A percentile compares a stretch with the other conserved stretches of the same genome.
phyloP scores from a whole-genome alignment of 2,113 vertebrate species.

The Thalassarche chlororhynchos region DNA sequence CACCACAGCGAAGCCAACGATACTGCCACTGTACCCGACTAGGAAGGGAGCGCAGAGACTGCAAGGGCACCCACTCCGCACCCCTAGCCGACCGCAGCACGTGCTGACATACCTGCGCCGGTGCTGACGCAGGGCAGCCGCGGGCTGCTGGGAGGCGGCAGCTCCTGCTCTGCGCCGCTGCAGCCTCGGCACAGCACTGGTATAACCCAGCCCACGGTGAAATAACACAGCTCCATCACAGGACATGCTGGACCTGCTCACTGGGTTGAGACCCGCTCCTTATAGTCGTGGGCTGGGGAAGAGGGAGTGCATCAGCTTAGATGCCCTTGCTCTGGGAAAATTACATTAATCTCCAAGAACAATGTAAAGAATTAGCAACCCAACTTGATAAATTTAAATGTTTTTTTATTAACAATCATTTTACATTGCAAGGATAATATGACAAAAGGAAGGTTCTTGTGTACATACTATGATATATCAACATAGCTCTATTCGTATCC shows the following conservation, averaged over 20 bases:
- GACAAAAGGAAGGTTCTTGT: slow-evolving; percentile 78
- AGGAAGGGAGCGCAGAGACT: neutral
- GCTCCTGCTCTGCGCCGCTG: neutral
- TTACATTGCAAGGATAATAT: slow-evolving; percentile 85
- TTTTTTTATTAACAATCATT: slow-evolving; percentile 84
- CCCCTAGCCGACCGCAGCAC: neutral
- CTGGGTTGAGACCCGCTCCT: neutral
- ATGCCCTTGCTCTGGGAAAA: neutral
- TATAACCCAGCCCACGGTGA: neutral
- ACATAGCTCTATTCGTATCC: slow-evolving; percentile 85
- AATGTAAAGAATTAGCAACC: neutral
- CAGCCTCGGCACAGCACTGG: neutral
- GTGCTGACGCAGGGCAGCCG: neutral
- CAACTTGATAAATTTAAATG: slow-evolving; percentile 64
- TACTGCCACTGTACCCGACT: neutral
- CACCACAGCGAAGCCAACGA: neutral
- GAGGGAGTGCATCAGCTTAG: neutral
- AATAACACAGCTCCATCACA: neutral
- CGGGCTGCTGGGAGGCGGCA: neutral
- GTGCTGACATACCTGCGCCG: neutral
- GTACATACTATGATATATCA: slow-evolving; percentile 83
- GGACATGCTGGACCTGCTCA: neutral
- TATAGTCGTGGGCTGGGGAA: neutral
- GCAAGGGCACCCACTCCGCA: neutral
- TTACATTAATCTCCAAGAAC: neutral